A percentile compares a stretch with the other conserved stretches of the same genome.
These are phyloP conservation scores for Pelecanus crispus DNA, from an alignment of 2,113 vertebrate species.

Conservation along the genomic window DNA sequence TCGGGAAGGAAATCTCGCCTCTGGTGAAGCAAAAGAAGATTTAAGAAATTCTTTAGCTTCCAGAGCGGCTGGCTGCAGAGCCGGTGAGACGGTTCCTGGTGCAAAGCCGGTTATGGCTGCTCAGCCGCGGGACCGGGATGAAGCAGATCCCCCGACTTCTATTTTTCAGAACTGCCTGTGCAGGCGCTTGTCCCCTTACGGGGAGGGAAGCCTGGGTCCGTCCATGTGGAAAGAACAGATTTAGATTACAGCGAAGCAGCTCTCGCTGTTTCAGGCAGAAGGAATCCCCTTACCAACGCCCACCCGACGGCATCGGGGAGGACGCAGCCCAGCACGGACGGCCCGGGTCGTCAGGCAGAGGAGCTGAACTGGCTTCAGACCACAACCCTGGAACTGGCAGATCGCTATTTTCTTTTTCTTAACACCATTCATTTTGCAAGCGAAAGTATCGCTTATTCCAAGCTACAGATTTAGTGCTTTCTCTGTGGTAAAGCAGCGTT, in stretches of 20 bases:
- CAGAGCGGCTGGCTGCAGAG: not conserved
- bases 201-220: not conserved
- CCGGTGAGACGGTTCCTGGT: rapidly evolving
- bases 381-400: not conserved
- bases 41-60: not conserved
- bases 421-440: not conserved
- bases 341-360: not conserved
- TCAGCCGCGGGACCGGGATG: not conserved
- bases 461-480: not conserved
- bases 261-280: not conserved
- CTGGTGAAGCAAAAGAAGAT: not conserved
- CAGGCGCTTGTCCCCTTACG: not conserved
- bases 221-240: not conserved
- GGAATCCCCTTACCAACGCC: not conserved
- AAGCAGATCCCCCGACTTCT: not conserved
- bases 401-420: not conserved
- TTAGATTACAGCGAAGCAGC: not conserved
- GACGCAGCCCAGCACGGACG: not conserved
- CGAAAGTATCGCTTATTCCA: not conserved
- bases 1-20: not conserved
- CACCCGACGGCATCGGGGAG: not conserved
- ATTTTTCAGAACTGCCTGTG: not conserved
- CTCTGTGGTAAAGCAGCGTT: not conserved
- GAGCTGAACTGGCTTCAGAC: not conserved
- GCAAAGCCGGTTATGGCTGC: rapidly evolving